These are phyloP conservation scores for Enteromius unitaeniatus DNA, from an alignment of 2,797 vertebrate species.

Conservation along the genomic window DNA sequence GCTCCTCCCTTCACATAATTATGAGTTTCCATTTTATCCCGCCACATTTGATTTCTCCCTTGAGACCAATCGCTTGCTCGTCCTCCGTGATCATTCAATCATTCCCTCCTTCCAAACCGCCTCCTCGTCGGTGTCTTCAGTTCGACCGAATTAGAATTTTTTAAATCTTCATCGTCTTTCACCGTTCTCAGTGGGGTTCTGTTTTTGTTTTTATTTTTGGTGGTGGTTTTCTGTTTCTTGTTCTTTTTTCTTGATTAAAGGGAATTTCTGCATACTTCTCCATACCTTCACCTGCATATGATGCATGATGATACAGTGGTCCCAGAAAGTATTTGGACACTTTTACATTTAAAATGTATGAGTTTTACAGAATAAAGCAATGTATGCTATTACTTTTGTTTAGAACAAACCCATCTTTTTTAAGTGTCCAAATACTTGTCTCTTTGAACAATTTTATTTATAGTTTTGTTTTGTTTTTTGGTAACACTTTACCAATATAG, in stretches of 20 bases:
- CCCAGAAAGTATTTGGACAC: background rate
- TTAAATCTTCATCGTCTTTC: conserved; percentile 47
- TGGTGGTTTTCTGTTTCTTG: conserved; percentile 64
- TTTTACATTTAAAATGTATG: background rate
- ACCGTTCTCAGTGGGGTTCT: conserved; percentile 28
- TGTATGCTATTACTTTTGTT: background rate
- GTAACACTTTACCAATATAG: background rate
- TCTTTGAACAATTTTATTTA: background rate
- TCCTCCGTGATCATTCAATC: conserved; percentile 64
- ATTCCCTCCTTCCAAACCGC: conserved; percentile 63
- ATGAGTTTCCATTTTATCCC: conserved; percentile 61
- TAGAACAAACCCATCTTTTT: background rate
- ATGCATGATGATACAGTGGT: conserved; percentile 24
- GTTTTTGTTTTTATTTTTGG: conserved; percentile 65
- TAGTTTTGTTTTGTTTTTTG: background rate
- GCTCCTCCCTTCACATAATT: conserved; percentile 64
- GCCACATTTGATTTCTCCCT: conserved; percentile 44
- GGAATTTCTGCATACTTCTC: background rate
- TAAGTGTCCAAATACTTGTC: conserved; percentile 1
- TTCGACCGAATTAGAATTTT: conserved; percentile 34
- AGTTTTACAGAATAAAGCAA: background rate
- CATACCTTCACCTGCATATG: conserved; percentile 1
- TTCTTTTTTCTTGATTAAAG: conserved; percentile 29
- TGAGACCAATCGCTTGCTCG: conserved; percentile 60
- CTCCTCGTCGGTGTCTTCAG: conserved; percentile 51